These are phyloP conservation scores for Parazoanthus swiftii DNA, from an alignment of 92 coral and sea anemone species.

Conservation along the genomic window DNA sequence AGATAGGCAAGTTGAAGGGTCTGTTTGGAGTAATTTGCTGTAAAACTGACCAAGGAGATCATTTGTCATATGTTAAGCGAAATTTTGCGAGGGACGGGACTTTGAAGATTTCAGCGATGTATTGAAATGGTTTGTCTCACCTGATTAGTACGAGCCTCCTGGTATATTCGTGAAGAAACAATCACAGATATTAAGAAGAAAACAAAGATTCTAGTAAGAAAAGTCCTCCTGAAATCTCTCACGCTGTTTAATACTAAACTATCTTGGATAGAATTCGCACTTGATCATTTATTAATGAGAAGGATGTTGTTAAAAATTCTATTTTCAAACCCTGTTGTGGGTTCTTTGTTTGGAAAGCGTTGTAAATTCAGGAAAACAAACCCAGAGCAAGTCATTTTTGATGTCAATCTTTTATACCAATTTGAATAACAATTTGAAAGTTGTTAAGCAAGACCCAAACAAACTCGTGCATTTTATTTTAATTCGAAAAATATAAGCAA, in stretches of 20 bases:
- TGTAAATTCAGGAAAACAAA: slow-evolving; percentile 18
- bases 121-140: not conserved
- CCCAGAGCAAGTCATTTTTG: slow-evolving; percentile 29
- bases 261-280: slow-evolving; percentile 5
- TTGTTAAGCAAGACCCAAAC: slow-evolving; percentile 17
- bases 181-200: not conserved
- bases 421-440: slow-evolving; percentile 26
- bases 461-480: slow-evolving; percentile 6
- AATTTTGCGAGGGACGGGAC: not conserved
- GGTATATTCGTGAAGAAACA: not conserved
- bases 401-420: not conserved
- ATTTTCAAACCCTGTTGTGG: slow-evolving; percentile 7
- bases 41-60: not conserved
- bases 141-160: not conserved
- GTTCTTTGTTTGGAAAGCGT: slow-evolving; percentile 19
- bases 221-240: not conserved
- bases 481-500: not conserved
- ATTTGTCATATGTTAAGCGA: not conserved
- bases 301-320: slow-evolving; percentile 20
- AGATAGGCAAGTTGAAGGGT: not conserved
- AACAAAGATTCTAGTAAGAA: not conserved
- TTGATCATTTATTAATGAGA: slow-evolving; percentile 30
- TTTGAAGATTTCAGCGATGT: not conserved
- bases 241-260: not conserved
- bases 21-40: not conserved